Evolutionary conservation across 2,888 invertebrate genomes (phyloP).

Genomic region (Xestia sexstrigata): DNA sequence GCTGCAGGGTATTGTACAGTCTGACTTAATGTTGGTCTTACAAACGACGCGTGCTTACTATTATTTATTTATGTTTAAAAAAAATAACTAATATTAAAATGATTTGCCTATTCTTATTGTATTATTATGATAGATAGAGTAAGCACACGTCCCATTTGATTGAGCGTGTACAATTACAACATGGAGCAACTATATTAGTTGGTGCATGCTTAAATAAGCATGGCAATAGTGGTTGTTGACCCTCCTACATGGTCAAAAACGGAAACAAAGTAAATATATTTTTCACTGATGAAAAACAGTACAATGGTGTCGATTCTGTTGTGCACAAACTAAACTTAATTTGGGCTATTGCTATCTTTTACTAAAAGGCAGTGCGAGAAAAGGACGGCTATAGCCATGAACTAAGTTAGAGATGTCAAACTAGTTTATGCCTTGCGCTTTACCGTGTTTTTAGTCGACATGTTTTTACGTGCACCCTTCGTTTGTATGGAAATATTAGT

Average conservation of each 20-base stretch:
- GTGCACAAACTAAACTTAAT: too few relatives aligned
- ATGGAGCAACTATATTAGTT: slow-evolving; percentile 5
- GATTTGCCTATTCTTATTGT: not conserved
- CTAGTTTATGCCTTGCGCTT: too few relatives aligned
- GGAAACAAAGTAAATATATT: not conserved
- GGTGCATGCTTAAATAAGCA: slow-evolving; percentile 7
- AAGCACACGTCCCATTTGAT: slow-evolving; percentile 25
- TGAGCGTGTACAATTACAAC: slow-evolving; percentile 12
- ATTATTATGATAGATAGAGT: slow-evolving; percentile 5
- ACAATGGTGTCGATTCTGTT: too few relatives aligned
- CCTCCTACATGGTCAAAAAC: not conserved
- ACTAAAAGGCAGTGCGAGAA: too few relatives aligned
- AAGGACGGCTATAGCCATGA: too few relatives aligned
- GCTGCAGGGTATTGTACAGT: slow-evolving; percentile 31
- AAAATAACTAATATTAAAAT: not conserved
- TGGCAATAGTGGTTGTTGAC: slow-evolving; percentile 8
- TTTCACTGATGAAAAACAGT: not conserved
- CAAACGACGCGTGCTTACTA: slow-evolving; percentile 37
- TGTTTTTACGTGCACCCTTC: too few relatives aligned
- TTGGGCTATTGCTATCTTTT: too few relatives aligned
- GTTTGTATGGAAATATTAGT: too few relatives aligned
- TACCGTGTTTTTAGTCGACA: too few relatives aligned
- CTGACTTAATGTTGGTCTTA: slow-evolving; percentile 9
- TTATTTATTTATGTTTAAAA: not conserved
- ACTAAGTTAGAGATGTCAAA: too few relatives aligned